These are phyloP conservation scores for Ceramica pisi DNA, from an alignment of 2,888 invertebrate species.

Conservation along the genomic window DNA sequence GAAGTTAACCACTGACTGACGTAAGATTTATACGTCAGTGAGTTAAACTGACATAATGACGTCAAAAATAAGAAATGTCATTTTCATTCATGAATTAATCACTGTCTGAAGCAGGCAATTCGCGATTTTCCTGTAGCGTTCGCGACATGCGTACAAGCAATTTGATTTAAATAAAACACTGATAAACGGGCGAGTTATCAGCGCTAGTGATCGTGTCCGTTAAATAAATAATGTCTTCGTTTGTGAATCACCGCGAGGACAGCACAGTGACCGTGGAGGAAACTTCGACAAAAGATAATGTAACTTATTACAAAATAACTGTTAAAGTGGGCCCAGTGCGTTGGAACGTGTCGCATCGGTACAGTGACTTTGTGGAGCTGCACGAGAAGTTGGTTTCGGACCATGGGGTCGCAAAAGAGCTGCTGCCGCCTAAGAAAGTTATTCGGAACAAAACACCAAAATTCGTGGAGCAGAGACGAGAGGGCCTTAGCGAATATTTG, in stretches of 20 bases:
- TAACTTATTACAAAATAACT: slow-evolving; percentile 94
- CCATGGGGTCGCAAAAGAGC: slow-evolving; percentile 95
- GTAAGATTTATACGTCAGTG: too few relatives aligned
- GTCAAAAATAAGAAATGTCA: slow-evolving; percentile 24
- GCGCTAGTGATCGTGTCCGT: slow-evolving; percentile 28
- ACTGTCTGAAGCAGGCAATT: slow-evolving; percentile 13
- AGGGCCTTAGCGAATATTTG: slow-evolving; percentile 95
- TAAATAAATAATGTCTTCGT: slow-evolving; percentile 92
- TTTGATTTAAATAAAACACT: slow-evolving; percentile 41
- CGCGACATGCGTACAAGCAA: slow-evolving; percentile 42
- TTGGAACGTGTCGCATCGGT: slow-evolving; percentile 97
- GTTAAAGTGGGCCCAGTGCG: slow-evolving; percentile 93
- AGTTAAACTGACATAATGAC: slow-evolving; percentile 1
- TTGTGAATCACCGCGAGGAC: slow-evolving; percentile 92
- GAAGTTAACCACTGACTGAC: too few relatives aligned
- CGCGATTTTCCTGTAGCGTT: slow-evolving; percentile 27
- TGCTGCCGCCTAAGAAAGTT: slow-evolving; percentile 98
- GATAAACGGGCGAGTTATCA: slow-evolving; percentile 33
- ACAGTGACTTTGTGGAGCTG: slow-evolving; percentile 97
- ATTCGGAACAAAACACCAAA: slow-evolving; percentile 97
- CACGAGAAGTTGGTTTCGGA: slow-evolving; percentile 95
- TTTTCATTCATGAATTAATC: slow-evolving; percentile 31
- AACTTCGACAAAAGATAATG: slow-evolving; percentile 91
- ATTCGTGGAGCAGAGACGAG: slow-evolving; percentile 96
- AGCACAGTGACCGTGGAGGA: slow-evolving; percentile 93